Evolutionary conservation across 2,113 vertebrate genomes (phyloP), one percentile per base, ranked within the genome.

Genomic region (Callocephalon fimbriatum): DNA sequence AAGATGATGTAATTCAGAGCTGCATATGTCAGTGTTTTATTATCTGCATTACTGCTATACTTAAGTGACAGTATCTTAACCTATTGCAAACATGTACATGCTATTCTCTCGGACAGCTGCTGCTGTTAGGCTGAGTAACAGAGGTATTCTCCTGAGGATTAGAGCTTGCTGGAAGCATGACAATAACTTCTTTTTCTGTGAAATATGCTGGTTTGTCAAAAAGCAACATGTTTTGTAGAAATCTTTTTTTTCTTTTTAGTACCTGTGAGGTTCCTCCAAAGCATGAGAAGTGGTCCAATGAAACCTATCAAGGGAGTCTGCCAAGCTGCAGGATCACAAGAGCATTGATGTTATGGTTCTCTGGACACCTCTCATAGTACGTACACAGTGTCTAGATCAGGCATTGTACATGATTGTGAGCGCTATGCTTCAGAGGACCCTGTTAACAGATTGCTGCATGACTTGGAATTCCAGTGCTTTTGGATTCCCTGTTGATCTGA

Each of bases 1-100:
- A 92, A 88, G 50, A 78, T 96, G 72, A 93, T 93, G 65, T 88
- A 75, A 92, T 90, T 95, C 85, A 80, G 61, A 91, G 44, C 31
- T 91, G 51, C 29, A 29, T 72, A 47, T 70, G 44, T 17, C 47
- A 45, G 13, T 53, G n/a, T 22, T 92, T 91, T 78, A 42, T 72
- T 86, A 40, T 13, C 42, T 95, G 86, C 92, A 65, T 92, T 95
- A 86, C 40, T 87, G 31, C 31, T 68, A 2, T 61, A 35, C 76
- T 81, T 81, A 72, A 26, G 16, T 42, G 65, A 75, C 47, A 68
- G 15, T 56, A 84, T 63, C 26, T 93, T 78, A 93, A 72, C 31
- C 68, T 56, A 42, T 45, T 65, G 63, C 47, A 81, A 80, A 62
- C 8, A 7, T 21, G 17, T 23, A 22, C 12, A 71, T 88, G 79